Evolutionary conservation across 2,113 vertebrate species (phyloP).

Genomic region (Sylvietta virens): DNA sequence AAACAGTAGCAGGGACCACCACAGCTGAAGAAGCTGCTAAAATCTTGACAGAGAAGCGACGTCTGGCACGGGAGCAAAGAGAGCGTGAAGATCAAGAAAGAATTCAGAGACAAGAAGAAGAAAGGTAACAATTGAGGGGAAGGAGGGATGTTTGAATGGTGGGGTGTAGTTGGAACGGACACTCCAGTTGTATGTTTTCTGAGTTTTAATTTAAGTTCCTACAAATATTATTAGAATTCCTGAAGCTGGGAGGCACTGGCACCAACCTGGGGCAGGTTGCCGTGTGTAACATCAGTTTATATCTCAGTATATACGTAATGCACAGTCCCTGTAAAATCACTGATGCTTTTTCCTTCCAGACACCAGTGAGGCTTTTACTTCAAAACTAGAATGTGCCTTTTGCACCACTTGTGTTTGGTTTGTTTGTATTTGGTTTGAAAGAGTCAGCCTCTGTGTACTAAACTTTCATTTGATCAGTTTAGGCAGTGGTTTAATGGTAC

Average conservation of each 20-base stretch:
- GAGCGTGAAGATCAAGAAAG: conserved; percentile 81
- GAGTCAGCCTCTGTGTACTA: not conserved
- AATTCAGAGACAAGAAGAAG: conserved; percentile 78
- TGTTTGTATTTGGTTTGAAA: not conserved
- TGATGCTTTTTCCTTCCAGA: not conserved
- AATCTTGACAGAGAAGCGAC: conserved; percentile 84
- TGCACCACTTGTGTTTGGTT: not conserved
- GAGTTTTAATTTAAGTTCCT: not conserved
- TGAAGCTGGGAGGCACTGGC: not conserved
- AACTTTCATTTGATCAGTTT: not conserved
- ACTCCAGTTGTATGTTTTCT: not conserved
- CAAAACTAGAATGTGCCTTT: not conserved
- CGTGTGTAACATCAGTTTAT: not conserved
- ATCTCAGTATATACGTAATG: not conserved
- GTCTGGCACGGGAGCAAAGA: conserved; percentile 83
- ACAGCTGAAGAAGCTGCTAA: conserved; percentile 84
- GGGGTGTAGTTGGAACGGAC: not conserved
- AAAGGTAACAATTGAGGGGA: conserved; percentile 70
- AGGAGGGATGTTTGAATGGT: not conserved
- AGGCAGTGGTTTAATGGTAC: not conserved
- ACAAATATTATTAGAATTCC: not conserved
- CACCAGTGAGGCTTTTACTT: not conserved
- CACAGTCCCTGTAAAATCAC: not conserved
- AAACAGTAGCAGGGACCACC: conserved; percentile 74
- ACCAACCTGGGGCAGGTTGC: not conserved